Evolutionary conservation across 2,888 invertebrate genomes (phyloP), one percentile per base, ranked within the genome.

Genomic region (Rosalia funebris): DNA sequence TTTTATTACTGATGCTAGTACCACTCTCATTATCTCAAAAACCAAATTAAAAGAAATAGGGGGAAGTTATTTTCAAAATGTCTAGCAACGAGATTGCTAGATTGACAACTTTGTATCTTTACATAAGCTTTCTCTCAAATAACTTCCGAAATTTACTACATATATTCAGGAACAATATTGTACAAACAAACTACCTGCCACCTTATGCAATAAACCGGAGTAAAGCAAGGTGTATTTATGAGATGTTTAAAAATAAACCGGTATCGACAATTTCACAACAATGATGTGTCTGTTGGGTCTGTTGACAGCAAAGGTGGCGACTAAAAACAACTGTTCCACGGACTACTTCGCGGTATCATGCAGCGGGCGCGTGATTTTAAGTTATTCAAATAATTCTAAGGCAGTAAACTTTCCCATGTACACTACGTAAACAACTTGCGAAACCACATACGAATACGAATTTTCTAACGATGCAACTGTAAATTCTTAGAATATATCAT

Each of bases 401-500:
- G 20, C 20, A 20, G 9, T 44, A 14, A 15, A 20, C 46, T 46
- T 46, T 46, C 46, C 46, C 46, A n/a, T 16, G 14, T 25, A 34
- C 34, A n/a, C 2, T n/a, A 25, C 25, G 9, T 5, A 25, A 5
- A 25, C 3, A n/a, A 3, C 34, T 34, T 34, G 10, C 34, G 34
- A 34, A 34, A 34, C 34, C 34, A n/a, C 34, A 5, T 9, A 16
- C 12, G 11, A 3, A 25, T 19, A 44, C 11, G 20, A n/a, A 11
- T n/a, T n/a, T n/a, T n/a, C n/a, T n/a, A 41, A 41, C 25, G n/a
- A 5, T 11, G 16, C 41, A 41, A 9, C n/a, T 17, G 5, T 19
- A 19, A 41, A 16, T 41, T 41, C 17, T 19, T 10, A 5, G 17
- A 39, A 15, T 25, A 25, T 5, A 25, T 25, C 25, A 25, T 25